Percentiles rank a stretch among this genome's conserved stretches.
These are phyloP conservation scores for Ptychochromis oligacanthus DNA, from an alignment of 2,113 vertebrate genomes.

Conservation along the genomic window DNA sequence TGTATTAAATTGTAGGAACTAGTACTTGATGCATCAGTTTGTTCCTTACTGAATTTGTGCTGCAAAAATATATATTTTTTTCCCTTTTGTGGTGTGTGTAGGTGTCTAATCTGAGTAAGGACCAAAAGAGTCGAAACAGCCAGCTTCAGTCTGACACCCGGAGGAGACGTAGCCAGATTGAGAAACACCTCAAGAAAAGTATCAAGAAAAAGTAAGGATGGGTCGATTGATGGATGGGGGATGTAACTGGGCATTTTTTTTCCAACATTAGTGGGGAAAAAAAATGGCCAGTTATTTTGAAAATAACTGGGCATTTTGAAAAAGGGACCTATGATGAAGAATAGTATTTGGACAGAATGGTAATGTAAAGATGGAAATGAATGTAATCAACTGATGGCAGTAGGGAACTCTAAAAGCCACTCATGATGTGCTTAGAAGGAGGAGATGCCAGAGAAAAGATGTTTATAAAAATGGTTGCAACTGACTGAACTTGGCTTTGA, in stretches of 20 bases:
- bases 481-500: background rate
- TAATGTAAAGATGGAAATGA: background rate
- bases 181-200: slow-evolving; percentile 75
- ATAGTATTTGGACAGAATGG: background rate
- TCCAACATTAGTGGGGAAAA: too few relatives aligned
- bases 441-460: background rate
- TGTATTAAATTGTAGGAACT: background rate
- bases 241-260: background rate
- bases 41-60: background rate
- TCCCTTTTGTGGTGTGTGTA: slow-evolving; percentile 28
- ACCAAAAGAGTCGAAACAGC: slow-evolving; percentile 75
- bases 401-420: background rate
- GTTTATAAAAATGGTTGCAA: background rate
- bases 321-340: background rate
- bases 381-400: background rate
- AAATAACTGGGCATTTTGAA: background rate
- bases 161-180: slow-evolving; percentile 77
- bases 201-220: slow-evolving; percentile 78
- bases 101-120: slow-evolving; percentile 82
- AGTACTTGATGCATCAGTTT: background rate
- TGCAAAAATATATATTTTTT: background rate
- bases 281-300: too few relatives aligned
- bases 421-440: background rate
- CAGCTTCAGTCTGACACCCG: slow-evolving; percentile 75
- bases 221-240: background rate